phyloP scores from a whole-genome alignment of 2,888 invertebrate genomes.

The Lamellibrachia columna region DNA sequence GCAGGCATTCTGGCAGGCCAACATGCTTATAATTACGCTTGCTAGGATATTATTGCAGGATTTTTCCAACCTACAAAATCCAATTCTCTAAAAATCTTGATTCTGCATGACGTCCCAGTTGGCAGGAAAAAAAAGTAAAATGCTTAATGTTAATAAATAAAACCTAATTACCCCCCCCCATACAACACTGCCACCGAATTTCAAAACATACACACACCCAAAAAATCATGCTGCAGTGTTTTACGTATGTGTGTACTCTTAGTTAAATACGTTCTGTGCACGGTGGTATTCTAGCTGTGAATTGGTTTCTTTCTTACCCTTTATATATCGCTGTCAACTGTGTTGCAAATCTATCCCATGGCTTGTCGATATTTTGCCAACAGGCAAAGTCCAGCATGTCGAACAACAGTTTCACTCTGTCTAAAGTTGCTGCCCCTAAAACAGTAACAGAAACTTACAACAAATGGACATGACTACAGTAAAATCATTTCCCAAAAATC shows the following conservation, averaged over 20 bases:
- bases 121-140: neutral
- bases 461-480: neutral
- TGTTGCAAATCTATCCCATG: neutral
- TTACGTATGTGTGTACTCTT: neutral
- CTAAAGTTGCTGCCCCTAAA: neutral
- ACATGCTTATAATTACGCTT: too few species aligned
- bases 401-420: neutral
- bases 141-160: neutral
- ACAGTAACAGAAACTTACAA: neutral
- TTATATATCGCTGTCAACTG: neutral
- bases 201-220: neutral
- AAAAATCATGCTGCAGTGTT: neutral
- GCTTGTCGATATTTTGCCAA: neutral
- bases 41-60: too few species aligned
- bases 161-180: neutral
- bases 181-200: neutral
- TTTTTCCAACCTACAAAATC: neutral
- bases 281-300: neutral
- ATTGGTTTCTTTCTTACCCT: neutral
- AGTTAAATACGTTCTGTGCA: neutral
- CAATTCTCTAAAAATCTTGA: neutral
- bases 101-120: neutral
- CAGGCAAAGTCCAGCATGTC: conserved; percentile 3
- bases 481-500: neutral
- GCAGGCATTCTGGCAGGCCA: too few species aligned